Percentiles rank a stretch among this genome's conserved stretches.
Evolutionary conservation across 2,888 invertebrate species (phyloP).

Genomic region (Hoplodrina blanda): DNA sequence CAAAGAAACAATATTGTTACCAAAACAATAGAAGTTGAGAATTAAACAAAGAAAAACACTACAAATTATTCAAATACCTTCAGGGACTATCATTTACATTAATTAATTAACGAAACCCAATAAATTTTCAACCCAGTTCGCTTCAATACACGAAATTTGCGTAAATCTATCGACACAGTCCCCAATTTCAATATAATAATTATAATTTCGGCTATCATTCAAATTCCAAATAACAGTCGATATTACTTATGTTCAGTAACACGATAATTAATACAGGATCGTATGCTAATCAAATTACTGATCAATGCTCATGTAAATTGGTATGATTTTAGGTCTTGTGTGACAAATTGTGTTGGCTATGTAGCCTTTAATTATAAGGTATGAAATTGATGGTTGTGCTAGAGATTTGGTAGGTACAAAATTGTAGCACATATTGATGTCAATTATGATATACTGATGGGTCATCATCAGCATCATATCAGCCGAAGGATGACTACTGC

Average conservation of each 20-base stretch:
- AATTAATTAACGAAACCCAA: neutral
- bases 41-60: neutral
- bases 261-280: conserved; percentile 21
- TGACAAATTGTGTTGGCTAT: conserved; percentile 34
- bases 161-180: neutral
- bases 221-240: conserved; percentile 13
- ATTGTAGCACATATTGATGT: neutral
- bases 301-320: conserved; percentile 47
- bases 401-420: neutral
- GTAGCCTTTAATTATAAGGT: neutral
- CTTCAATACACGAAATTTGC: neutral
- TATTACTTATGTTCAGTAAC: conserved; percentile 23
- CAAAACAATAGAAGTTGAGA: neutral
- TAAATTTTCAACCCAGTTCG: neutral
- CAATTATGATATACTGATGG: neutral
- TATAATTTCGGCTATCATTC: conserved; percentile 15
- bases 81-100: no score
- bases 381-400: conserved; percentile 4
- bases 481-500: no score
- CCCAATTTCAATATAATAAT: conserved; percentile 6
- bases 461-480: no score
- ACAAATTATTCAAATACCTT: neutral
- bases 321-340: conserved; percentile 24
- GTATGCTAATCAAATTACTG: conserved; percentile 33
- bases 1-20: neutral